Base-by-base conservation (phyloP, 2,113 vertebrate genomes). In the Leucoraja erinaceus region DNA sequence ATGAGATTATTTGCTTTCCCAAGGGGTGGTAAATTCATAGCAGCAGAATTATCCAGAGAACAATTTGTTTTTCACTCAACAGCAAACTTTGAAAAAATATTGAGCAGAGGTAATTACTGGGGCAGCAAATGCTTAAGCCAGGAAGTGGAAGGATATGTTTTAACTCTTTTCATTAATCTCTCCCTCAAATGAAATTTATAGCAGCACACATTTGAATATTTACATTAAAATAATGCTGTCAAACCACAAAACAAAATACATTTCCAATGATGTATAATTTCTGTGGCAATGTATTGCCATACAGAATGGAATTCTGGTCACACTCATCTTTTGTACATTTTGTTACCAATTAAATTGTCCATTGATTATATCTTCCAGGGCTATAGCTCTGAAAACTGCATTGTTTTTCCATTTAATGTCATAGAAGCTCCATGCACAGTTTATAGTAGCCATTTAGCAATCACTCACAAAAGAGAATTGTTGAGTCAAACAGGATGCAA, bases 11-110 rank as follows among this genome's bases (percentile, higher is more conserved):
- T 84, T 61, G 59, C 6, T 18, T 18, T n/a, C 56, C 59, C 28
- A 33, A 61, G 81, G 81, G 25, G 28, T 25, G 12, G 59, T 84
- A 84, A 61, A 59, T 84, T 66, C 11, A n/a, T 14, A n/a, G 18
- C 25, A 61, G 81, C 11, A 88, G 59, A 88, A 88, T 88, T 88
- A 66, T 88, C 83, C 83, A 88, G 59, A 59, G 83, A 88, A n/a
- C 59, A 66, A 88, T 31, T 63, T 88, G n/a, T 88, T 88, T 88
- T 88, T n/a, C 83, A 88, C 28, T 88, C 83, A 63, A 33, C 75
- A 77, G n/a, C 75, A 77, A 31, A 31, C 61, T 61, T 86, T n/a
- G 9, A n/a, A 61, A n/a, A 61, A 86, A 86, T 56, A 83, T 61
- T 9, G 16, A 63, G 31, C n/a, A 31, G 83, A 63, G 14, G 11